Evolutionary conservation across 1,140 invertebrate genomes (phyloP).

Genomic region (Nebria ingens): DNA sequence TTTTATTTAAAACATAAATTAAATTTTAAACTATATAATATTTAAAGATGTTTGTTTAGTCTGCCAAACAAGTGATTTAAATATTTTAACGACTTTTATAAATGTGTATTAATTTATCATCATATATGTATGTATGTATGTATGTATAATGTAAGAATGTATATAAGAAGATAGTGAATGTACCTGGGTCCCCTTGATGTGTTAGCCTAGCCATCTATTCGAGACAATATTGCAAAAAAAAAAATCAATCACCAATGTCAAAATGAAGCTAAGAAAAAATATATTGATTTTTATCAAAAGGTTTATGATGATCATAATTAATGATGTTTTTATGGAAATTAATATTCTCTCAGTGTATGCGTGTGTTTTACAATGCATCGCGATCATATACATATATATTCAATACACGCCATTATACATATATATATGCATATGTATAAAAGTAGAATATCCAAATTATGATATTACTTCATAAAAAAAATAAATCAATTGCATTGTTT

Average conservation of each 20-base stretch:
- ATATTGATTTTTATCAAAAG: conserved; percentile 5
- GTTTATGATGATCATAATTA: conserved; percentile 4
- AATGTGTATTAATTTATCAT: conserved; percentile 7
- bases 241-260: conserved; percentile 5
- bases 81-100: conserved; percentile 7
- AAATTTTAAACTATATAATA: too few species aligned
- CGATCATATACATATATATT: too few species aligned
- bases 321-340: conserved; percentile 2
- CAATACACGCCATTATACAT: too few species aligned
- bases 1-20: too few species aligned
- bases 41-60: too few species aligned
- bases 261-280: not conserved
- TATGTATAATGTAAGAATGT: not conserved
- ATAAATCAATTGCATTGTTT: too few species aligned
- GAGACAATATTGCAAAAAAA: conserved; percentile 8
- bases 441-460: too few species aligned
- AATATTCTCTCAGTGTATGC: not conserved
- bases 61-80: not conserved
- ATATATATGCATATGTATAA: not conserved
- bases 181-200: too few species aligned
- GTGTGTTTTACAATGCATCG: not conserved
- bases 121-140: not conserved
- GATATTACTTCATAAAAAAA: too few species aligned
- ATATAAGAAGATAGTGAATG: too few species aligned
- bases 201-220: too few species aligned